These are phyloP conservation scores for Drosophila obscura DNA, from an alignment of 1,140 invertebrate species.

Conservation along the genomic window DNA sequence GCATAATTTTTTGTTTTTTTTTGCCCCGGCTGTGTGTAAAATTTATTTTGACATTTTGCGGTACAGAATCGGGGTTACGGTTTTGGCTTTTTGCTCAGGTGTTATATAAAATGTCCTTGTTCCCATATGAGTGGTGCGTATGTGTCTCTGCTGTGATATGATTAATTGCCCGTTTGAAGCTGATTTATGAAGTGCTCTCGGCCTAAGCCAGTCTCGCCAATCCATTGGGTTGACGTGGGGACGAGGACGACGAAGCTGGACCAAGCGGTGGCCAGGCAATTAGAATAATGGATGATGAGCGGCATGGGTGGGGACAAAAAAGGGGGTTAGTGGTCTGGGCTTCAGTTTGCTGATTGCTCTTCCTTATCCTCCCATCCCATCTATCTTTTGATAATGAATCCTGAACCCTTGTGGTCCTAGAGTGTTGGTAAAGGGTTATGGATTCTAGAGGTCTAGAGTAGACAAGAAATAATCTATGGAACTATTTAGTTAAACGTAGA, in stretches of 20 bases:
- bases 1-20: constrained; percentile 20
- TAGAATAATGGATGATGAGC: constrained; percentile 59
- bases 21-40: constrained; percentile 13
- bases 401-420: neutral
- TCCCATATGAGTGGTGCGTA: constrained; percentile 24
- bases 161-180: constrained; percentile 64
- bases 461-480: neutral
- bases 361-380: neutral
- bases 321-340: neutral
- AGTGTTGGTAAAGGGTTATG: neutral
- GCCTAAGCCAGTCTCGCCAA: constrained; percentile 39
- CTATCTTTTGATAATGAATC: neutral
- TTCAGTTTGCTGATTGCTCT: neutral
- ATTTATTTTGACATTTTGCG: constrained; percentile 61
- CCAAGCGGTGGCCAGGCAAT: constrained; percentile 53
- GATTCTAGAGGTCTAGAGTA: neutral
- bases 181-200: constrained; percentile 66
- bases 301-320: neutral
- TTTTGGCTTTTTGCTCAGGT: constrained; percentile 61
- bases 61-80: constrained; percentile 49
- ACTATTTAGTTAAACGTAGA: neutral
- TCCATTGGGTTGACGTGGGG: constrained; percentile 17
- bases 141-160: constrained; percentile 44
- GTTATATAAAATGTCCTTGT: constrained; percentile 23
- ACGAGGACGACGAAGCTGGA: constrained; percentile 18